Base-by-base conservation (phyloP, 2,113 vertebrate species). In the Hemiscyllium ocellatum region DNA sequence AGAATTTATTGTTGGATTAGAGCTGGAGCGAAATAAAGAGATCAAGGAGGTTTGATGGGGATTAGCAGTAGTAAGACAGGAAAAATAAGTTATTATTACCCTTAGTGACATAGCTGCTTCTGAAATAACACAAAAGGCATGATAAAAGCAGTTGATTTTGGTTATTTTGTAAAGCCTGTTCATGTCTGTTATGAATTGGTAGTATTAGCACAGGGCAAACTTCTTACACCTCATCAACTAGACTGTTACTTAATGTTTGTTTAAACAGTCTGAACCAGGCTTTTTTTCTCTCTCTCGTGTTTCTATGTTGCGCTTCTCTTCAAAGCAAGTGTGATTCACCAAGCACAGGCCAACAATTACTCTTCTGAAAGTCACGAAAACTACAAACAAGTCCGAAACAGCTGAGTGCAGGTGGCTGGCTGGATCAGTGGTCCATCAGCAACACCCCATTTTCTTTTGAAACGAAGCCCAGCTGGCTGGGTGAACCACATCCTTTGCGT, bases 121-220 rank as follows among this genome's bases (percentile, higher is more conserved):
- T 56, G 56, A 89, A 89, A 89, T 56, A 26, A 89, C 24, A 89
- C 12, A 50, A 56, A 24, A 50, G 50, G 50, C 2, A 20, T 89
- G 50, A 50, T 26, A 29, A 52, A 89, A 15, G 50, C 86, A 89
- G 26, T 89, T 89, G 50, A 29, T 12, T 89, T 52, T 56, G 86
- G 86, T 89, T 89, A 89, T 56, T 56, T 89, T 89, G 24, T 26
- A 89, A 89, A 89, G 47, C 86, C 56, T 89, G 50, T 56, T 56
- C 86, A 1, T 89, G 56, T 52, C 50, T 89, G 50, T 87, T 89
- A 50, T 26, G 86, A 89, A 89, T 89, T 89, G 50, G 26, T 89
- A 26, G 26, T 89, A 89, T 89, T 89, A 56, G 86, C 50, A 33
- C 86, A 89, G 29, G 47, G 15, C 50, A 89, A 89, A 52, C 20